These are phyloP conservation scores for Pelobates cultripes DNA, from an alignment of 2,797 vertebrate species.

Conservation along the genomic window DNA sequence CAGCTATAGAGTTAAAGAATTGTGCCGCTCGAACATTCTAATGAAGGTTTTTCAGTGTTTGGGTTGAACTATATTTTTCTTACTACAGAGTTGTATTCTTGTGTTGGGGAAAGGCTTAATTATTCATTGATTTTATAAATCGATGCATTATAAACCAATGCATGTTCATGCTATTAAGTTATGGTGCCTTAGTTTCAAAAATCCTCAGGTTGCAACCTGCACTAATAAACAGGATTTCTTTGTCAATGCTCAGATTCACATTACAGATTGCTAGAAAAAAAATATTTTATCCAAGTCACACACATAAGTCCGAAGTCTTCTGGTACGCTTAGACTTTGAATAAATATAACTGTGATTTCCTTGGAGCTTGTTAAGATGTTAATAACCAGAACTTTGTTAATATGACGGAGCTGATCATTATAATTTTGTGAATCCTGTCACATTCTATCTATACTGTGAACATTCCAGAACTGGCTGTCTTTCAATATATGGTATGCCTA, in stretches of 20 bases:
- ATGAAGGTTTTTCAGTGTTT: slow-evolving; percentile 25
- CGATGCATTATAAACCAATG: slow-evolving; percentile 49
- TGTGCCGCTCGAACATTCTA: slow-evolving; percentile 2
- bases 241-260: slow-evolving; percentile 2
- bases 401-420: not conserved
- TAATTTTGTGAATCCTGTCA: not conserved
- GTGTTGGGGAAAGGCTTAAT: slow-evolving; percentile 22
- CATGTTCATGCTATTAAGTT: slow-evolving; percentile 36
- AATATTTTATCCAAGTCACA: slow-evolving; percentile 16
- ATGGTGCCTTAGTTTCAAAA: slow-evolving; percentile 27
- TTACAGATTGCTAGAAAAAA: not conserved
- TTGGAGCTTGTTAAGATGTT: not conserved
- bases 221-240: slow-evolving; percentile 35
- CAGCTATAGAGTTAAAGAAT: slow-evolving; percentile 20
- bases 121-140: slow-evolving; percentile 53
- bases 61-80: not conserved
- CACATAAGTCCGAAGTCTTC: not conserved
- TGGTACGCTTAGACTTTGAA: not conserved
- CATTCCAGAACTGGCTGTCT: not conserved
- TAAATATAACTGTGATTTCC: not conserved
- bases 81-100: slow-evolving; percentile 6
- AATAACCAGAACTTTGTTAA: not conserved
- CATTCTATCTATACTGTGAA: not conserved
- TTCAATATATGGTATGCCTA: too few relatives aligned
- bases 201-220: slow-evolving; percentile 47